These are phyloP conservation scores for Lichenostomus cassidix DNA, from an alignment of 2,113 vertebrate species.

Conservation along the genomic window DNA sequence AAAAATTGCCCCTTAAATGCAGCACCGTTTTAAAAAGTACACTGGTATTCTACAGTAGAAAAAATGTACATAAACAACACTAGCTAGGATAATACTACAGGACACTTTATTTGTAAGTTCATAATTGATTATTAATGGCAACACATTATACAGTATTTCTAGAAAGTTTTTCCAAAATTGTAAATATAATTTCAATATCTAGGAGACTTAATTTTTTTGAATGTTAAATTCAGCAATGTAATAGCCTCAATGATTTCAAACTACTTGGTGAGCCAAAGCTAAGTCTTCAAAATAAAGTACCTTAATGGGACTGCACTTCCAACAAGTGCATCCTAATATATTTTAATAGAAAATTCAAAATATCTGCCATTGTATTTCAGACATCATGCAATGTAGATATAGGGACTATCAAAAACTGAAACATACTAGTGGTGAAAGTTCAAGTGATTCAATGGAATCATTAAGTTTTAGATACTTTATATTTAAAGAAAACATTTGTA, in stretches of 20 bases:
- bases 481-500: conserved; percentile 34
- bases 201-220: background rate
- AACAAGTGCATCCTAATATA: background rate
- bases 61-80: background rate
- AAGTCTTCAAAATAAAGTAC: background rate
- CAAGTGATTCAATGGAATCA: conserved; percentile 44
- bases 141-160: background rate
- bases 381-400: background rate
- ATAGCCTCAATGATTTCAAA: background rate
- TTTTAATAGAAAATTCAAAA: background rate
- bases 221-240: background rate
- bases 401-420: background rate
- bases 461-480: conserved; percentile 2
- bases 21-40: background rate
- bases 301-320: background rate
- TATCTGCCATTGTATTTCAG: background rate
- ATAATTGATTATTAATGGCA: background rate
- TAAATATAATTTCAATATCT: background rate
- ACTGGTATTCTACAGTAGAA: background rate
- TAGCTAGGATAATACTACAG: background rate
- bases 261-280: background rate
- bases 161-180: background rate
- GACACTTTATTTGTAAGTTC: conserved; percentile 22
- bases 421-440: background rate
- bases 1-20: background rate